Conservation (phyloP, 2,888 invertebrate genomes). For the Nemotelus pantherinus region DNA sequence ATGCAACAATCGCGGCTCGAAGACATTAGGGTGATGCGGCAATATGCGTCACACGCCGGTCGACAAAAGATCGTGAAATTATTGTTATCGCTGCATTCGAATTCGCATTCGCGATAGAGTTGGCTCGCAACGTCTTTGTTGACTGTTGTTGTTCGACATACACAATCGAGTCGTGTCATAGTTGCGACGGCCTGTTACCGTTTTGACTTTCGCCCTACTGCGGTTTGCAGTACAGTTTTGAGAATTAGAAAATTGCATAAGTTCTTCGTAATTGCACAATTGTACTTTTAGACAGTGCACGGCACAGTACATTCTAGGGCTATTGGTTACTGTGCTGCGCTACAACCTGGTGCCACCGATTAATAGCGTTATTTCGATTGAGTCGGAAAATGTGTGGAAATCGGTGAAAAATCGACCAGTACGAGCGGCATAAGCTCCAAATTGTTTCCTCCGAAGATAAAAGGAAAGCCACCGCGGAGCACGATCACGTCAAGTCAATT, state of each 20-base stretch:
- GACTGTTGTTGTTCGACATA: slow-evolving; percentile 25
- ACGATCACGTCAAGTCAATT: slow-evolving; percentile 43
- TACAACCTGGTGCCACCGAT: slow-evolving; percentile 6
- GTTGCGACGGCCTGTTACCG: neutral
- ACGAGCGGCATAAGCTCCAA: neutral
- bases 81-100: slow-evolving; percentile 20
- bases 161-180: slow-evolving; percentile 28
- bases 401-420: slow-evolving; percentile 20
- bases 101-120: slow-evolving; percentile 18
- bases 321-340: neutral
- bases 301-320: slow-evolving; percentile 2
- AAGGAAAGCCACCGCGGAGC: slow-evolving; percentile 39
- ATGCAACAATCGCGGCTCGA: neutral
- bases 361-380: slow-evolving; percentile 33
- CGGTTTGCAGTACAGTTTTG: slow-evolving; percentile 1
- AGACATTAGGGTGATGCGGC: slow-evolving; percentile 2
- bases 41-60: neutral
- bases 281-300: slow-evolving; percentile 17
- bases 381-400: slow-evolving; percentile 30
- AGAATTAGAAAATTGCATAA: slow-evolving; percentile 28
- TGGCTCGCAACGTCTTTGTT: slow-evolving; percentile 23
- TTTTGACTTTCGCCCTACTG: slow-evolving; percentile 31
- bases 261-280: slow-evolving; percentile 40
- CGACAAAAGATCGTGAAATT: slow-evolving; percentile 31
- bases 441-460: slow-evolving; percentile 34